Evolutionary conservation across 2,888 invertebrate species (phyloP), one percentile per base, ranked within the genome.

Genomic region (Caenorhabditis drosophilae): DNA sequence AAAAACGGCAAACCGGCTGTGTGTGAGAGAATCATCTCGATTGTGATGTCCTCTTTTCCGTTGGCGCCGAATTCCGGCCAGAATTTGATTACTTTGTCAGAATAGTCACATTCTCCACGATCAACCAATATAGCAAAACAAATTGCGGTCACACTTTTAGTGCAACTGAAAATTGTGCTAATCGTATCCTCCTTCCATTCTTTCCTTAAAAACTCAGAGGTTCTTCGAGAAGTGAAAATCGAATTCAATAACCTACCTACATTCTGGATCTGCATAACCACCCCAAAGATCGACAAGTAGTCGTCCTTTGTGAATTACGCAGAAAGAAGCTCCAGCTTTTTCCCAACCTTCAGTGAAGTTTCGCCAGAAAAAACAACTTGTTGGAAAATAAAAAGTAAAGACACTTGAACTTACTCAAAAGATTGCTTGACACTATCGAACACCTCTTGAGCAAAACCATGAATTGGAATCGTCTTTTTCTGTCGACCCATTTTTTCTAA

Each of bases 51-150:
- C 34, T 80, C 77, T 63, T 85, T 85, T 15, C 84, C 84, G 70
- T 85, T 83, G 54, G 81, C 76, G 7, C 78, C 84, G 77, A 84
- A 85, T 50, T 84, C 84, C 35, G 84, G 84, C 85, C 85, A 85
- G 61, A 84, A 82, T 26, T 73, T 77, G 18, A 74, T 63, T 0
- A 85, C 81, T 36, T 59, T 53, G 34, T 81, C 77, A 16, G 78
- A 68, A 67, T 84, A 85, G 22, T 81, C 73, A 41, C 84, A 62
- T 22, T 76, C 55, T 6, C 83, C 84, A 38, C 84, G 83, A 52
- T 84, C 84, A 2, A 84, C 84, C 31, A 85, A 64, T 42, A 73
- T 77, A 0, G 75, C 73, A 22, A 74, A 44, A 40, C 72, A 74
- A 7, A 77, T 67, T 1, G 75, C 70, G 15, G 81, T 50, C 1